A percentile compares a stretch with the other conserved stretches of the same genome.
These are phyloP conservation scores for Acipenser ruthenus DNA, from an alignment of 2,797 vertebrate species.

Conservation along the genomic window DNA sequence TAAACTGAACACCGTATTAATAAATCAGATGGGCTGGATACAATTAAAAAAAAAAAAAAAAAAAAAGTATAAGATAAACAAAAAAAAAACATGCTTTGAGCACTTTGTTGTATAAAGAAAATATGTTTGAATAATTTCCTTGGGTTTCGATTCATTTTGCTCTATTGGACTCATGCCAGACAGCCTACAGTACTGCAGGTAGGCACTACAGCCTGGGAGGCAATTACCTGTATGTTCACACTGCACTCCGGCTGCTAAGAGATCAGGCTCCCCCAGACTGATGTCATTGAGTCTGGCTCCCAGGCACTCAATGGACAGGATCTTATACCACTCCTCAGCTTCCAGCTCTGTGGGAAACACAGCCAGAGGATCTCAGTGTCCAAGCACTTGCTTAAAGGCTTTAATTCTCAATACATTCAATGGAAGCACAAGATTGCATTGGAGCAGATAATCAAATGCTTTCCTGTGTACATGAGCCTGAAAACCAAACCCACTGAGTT, in stretches of 20 bases:
- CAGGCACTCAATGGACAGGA: conserved; percentile 81
- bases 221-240: conserved; percentile 84
- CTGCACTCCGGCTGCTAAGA: conserved; percentile 87
- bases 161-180: too few species aligned
- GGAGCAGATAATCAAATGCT: background rate
- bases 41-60: too few species aligned
- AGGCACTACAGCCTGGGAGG: background rate
- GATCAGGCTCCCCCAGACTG: conserved; percentile 88
- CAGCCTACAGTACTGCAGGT: background rate
- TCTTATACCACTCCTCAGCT: conserved; percentile 95
- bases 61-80: too few species aligned
- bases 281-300: conserved; percentile 79
- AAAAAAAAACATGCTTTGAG: too few species aligned
- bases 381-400: background rate
- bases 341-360: conserved; percentile 71
- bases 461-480: background rate
- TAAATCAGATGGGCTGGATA: too few species aligned
- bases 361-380: background rate
- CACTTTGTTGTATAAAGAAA: too few species aligned
- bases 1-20: too few species aligned
- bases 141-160: too few species aligned
- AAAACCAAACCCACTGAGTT: too few species aligned
- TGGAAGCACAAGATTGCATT: background rate
- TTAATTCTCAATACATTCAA: background rate
- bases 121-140: too few species aligned